A percentile compares a stretch with the other conserved stretches of the same genome.
Conservation (phyloP, 2,888 invertebrate genomes). For the Troides helena region DNA sequence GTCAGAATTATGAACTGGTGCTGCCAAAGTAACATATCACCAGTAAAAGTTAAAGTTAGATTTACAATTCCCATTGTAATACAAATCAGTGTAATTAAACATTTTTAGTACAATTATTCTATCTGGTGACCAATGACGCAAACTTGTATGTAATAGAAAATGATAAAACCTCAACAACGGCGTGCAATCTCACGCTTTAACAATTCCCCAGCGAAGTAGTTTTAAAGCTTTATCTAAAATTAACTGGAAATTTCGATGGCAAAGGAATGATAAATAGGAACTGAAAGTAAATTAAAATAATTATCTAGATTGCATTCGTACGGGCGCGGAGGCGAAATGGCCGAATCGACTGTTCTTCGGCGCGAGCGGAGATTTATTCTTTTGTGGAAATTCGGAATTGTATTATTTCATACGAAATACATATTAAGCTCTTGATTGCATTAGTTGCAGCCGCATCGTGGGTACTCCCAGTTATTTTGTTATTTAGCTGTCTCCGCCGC, state of each 20-base stretch:
- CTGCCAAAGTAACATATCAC: too few relatives aligned
- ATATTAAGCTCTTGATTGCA: slow-evolving; percentile 8
- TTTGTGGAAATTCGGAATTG: slow-evolving; percentile 14
- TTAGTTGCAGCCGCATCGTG: slow-evolving; percentile 9
- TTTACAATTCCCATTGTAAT: too few relatives aligned
- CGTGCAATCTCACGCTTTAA: too few relatives aligned
- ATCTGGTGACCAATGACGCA: too few relatives aligned
- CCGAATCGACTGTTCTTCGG: slow-evolving; percentile 41
- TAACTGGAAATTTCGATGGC: slow-evolving; percentile 39
- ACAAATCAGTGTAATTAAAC: too few relatives aligned
- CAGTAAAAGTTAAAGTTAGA: too few relatives aligned
- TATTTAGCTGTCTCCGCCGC: slow-evolving; percentile 20
- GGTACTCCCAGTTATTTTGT: slow-evolving; percentile 20
- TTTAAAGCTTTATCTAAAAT: slow-evolving; percentile 15
- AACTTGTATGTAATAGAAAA: too few relatives aligned
- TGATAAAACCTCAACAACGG: too few relatives aligned
- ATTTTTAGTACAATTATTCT: too few relatives aligned
- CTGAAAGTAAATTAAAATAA: slow-evolving; percentile 66
- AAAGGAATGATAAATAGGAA: slow-evolving; percentile 40
- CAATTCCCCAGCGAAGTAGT: too few relatives aligned
- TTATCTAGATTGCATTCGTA: slow-evolving; percentile 64
- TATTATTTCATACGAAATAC: slow-evolving; percentile 12
- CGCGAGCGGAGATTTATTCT: slow-evolving; percentile 26
- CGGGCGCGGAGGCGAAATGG: slow-evolving; percentile 43
- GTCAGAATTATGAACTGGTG: too few relatives aligned